These are phyloP conservation scores for Lanius ludovicianus DNA, from an alignment of 2,113 vertebrate genomes.

Conservation along the genomic window DNA sequence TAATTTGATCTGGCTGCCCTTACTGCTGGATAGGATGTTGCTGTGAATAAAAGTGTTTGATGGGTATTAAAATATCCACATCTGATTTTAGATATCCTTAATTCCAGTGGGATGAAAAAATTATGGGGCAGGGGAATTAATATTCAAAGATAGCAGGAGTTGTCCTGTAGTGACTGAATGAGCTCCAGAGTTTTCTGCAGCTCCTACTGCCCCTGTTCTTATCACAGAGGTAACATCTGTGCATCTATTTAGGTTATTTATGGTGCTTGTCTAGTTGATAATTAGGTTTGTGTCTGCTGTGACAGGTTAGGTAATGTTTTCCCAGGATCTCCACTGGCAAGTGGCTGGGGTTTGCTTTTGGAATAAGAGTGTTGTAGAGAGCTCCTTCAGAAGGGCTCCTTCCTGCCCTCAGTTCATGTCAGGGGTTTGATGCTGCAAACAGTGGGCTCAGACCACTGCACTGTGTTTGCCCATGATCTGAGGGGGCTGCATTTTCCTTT, in stretches of 20 bases:
- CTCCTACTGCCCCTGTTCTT: not conserved
- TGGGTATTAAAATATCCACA: not conserved
- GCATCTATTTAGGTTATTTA: not conserved
- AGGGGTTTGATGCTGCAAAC: not conserved
- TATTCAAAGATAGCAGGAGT: not conserved
- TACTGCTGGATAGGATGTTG: not conserved
- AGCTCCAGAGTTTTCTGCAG: not conserved
- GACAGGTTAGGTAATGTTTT: not conserved
- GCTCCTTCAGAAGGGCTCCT: not conserved
- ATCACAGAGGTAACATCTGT: conserved; percentile 1
- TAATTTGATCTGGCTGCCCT: not conserved
- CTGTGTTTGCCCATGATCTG: not conserved
- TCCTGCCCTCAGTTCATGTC: not conserved
- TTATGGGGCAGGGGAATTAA: not conserved
- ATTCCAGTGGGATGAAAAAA: not conserved
- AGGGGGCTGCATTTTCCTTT: not conserved
- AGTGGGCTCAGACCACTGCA: not conserved
- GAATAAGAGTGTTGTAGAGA: not conserved
- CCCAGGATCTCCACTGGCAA: not conserved
- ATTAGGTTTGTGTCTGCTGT: not conserved
- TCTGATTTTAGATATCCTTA: not conserved
- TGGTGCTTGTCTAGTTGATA: not conserved
- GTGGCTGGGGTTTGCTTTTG: not conserved
- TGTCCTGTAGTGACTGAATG: not conserved
- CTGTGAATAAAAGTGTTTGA: not conserved